Base-by-base conservation (phyloP, 2,888 invertebrate species). In the Saturnia pavonia region DNA sequence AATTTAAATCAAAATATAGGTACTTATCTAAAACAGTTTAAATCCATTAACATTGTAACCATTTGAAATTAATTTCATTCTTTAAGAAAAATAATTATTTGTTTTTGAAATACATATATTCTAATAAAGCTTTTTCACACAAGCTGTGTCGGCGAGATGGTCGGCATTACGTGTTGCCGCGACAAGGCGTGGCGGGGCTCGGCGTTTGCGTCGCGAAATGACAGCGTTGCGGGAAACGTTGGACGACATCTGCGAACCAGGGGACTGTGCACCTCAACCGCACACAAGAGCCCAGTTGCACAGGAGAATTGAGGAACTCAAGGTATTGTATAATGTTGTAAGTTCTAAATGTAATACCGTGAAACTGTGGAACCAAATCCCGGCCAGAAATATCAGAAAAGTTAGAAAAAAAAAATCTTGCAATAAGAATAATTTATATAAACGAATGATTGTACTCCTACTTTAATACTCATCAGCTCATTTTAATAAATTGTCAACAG, bases 181-280 rank as follows among this genome's bases (percentile, higher is more conserved):
- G 1, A 89, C 92, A 3, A 87, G 93, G 8, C 93, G 94, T 16
- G 90, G 92, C 1, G 88, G 92, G 12, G 93, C 92, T 3, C 85
- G 94, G 0, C 86, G 94, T 70, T 92, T 95, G 68, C 95, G 96
- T 91, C 92, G 94, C 75, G 96, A 96, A 85, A 91, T 96, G 86
- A 90, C 94, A 71, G 94, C 94, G 54, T 91, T 96, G 73, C 91
- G 94, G 74, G 95, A 95, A 78, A 91, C 94, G 69, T 92, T 96
- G 77, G 93, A 95, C 73, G 94, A 95, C 71, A 90, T 96, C 77
- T 96, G 96, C 85, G 94, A 95, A 81, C 95, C 95, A 83, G 87
- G 95, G 80, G 85, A 96, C 94, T 90, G 94, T 90, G 88, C 95
- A 82, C 95, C 84, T 75, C 95, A 92, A 85, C 95, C 86, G 82